Evolutionary conservation across 2,113 vertebrate genomes (phyloP).

Genomic region (Lanius collurio): DNA sequence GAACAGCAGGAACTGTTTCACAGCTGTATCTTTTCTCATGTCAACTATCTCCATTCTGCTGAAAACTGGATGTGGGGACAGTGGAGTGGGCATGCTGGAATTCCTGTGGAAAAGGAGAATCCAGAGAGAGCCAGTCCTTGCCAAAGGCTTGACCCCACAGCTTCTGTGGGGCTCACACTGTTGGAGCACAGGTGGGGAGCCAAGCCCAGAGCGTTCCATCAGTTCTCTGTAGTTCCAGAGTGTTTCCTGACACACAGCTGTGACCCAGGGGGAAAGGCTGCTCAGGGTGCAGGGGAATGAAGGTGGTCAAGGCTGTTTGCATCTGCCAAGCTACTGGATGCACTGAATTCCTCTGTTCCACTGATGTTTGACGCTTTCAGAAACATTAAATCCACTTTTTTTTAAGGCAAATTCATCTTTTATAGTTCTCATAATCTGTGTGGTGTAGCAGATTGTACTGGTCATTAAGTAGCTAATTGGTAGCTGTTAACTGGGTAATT

Average conservation of each 20-base stretch:
- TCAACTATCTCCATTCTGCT: background rate
- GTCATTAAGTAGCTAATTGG: background rate
- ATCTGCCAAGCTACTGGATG: background rate
- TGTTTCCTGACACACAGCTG: background rate
- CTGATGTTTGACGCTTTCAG: background rate
- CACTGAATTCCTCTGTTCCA: background rate
- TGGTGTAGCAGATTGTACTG: background rate
- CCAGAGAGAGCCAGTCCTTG: background rate
- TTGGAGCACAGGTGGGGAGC: background rate
- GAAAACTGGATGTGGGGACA: background rate
- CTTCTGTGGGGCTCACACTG: background rate
- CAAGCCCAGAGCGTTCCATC: background rate
- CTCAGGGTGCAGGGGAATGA: background rate
- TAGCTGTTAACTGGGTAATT: background rate
- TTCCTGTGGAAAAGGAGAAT: background rate
- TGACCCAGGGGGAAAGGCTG: background rate
- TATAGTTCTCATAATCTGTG: background rate
- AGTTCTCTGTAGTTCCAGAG: background rate
- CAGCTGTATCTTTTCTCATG: background rate
- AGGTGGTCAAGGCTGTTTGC: background rate
- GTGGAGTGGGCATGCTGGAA: background rate
- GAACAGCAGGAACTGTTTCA: background rate
- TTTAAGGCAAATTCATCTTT: background rate
- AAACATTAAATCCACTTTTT: background rate
- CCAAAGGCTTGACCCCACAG: background rate